Evolutionary conservation across 2,113 vertebrate genomes (phyloP).

Genomic region (Ceuthmochares aereus): DNA sequence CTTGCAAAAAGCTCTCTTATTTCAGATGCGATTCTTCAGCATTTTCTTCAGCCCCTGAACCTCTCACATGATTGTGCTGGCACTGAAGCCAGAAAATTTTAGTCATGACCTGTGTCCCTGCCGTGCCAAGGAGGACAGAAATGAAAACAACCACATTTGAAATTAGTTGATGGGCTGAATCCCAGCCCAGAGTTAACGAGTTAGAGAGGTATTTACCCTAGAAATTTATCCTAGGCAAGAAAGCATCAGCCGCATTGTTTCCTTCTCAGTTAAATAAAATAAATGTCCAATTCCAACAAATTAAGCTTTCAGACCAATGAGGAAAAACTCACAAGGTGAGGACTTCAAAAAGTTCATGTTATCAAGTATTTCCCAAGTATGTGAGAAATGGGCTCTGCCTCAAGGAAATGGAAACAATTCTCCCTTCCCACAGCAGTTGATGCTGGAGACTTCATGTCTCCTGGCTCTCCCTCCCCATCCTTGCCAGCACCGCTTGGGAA

Average conservation of each 20-base stretch:
- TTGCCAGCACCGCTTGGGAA: rapidly evolving
- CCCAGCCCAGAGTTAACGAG: neutral
- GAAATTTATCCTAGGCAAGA: neutral
- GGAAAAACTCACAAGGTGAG: neutral
- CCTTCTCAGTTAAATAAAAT: neutral
- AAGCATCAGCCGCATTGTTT: neutral
- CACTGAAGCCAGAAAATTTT: constrained; percentile 17
- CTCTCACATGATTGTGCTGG: constrained; percentile 23
- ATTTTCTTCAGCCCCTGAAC: neutral
- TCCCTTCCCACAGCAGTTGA: neutral
- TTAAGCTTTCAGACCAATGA: neutral
- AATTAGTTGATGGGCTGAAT: neutral
- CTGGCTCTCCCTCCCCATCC: neutral
- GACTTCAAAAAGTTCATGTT: neutral
- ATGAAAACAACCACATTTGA: neutral
- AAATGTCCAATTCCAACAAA: neutral
- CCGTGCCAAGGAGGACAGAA: constrained; percentile 4
- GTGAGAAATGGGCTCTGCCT: neutral
- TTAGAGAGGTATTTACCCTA: neutral
- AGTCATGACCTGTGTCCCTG: neutral
- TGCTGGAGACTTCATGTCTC: neutral
- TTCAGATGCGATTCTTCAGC: neutral
- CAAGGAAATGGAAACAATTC: neutral
- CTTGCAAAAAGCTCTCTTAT: neutral
- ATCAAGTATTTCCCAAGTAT: neutral